Evolutionary conservation across 37 sponge, comb jelly and placozoan species (phyloP), one percentile per base, ranked within the genome.

Genomic region (Amphimedon queenslandica): DNA sequence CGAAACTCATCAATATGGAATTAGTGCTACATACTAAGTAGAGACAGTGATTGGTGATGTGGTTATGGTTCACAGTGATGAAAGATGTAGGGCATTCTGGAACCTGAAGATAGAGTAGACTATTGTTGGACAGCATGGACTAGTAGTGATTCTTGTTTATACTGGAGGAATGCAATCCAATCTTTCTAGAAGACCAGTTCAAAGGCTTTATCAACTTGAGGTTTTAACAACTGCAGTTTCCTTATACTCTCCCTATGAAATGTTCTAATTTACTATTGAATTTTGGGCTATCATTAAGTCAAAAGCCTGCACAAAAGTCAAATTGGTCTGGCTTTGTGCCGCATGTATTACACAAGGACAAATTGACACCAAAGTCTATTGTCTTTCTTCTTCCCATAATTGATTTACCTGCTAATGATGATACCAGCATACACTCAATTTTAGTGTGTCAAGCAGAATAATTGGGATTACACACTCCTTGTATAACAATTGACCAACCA

Each of bases 291-390:
- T 66, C 57, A 68, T 43, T 27, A 11, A 25, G 61, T n/a, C 38
- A 63, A 4, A 8, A 21, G 23, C 40, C 3, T n/a, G 37, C 3
- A 39, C 76, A 42, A 63, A 75, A 68, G 25, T 55, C 68, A 77
- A 77, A 42, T 37, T 77, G 81, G 81, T 71, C 72, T 34, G 81
- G 81, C 8, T 34, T 70, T 30, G 71, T 80, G 73, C 72, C 71
- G 68, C 71, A 61, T 69, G 11, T 56, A 4, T 60, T 32, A 8
- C 24, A 13, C 25, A 58, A 47, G 8, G 53, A 47, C 13, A 8
- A 47, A 13, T 8, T 47, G 53, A 47, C 8, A 47, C 30, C 58
- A 21, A 71, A 71, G 30, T 71, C 81, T 32, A 42, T 56, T 24
- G 71, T 79, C 18, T 63, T 37, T 25, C 31, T 71, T 70, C 71